phyloP scores from a whole-genome alignment of 92 coral and sea anemone species.

The Actinostola sp. region DNA sequence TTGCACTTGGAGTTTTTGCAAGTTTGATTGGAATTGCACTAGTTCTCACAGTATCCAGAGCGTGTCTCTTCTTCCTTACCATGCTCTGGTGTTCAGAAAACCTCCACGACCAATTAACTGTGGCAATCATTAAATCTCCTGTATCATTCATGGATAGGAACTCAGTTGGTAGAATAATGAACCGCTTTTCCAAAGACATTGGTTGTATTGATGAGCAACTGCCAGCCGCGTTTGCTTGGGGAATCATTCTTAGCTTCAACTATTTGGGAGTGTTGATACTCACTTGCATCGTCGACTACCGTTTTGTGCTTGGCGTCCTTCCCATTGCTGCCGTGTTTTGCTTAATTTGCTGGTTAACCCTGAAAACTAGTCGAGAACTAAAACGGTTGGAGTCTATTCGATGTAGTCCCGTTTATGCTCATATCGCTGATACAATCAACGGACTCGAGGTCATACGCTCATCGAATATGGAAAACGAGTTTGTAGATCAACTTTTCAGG shows the following conservation, averaged over 20 bases:
- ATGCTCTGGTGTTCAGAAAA: slow-evolving; percentile 37
- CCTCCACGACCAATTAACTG: slow-evolving; percentile 42
- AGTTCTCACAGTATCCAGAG: slow-evolving; percentile 21
- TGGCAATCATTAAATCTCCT: slow-evolving; percentile 43
- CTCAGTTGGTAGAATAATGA: slow-evolving; percentile 24
- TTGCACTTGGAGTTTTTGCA: slow-evolving; percentile 18
- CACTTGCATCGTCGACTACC: background rate
- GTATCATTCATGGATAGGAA: slow-evolving; percentile 40
- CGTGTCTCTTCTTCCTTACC: slow-evolving; percentile 23
- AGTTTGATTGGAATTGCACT: slow-evolving; percentile 33
- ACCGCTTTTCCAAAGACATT: slow-evolving; percentile 24
- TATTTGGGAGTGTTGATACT: background rate
- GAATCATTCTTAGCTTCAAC: background rate
- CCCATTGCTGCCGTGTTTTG: background rate
- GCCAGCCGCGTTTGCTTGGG: background rate
- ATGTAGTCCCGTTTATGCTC: slow-evolving; percentile 68
- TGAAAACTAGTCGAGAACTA: slow-evolving; percentile 62
- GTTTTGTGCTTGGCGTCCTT: background rate
- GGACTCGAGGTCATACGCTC: slow-evolving; percentile 59
- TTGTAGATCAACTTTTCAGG: slow-evolving; percentile 11
- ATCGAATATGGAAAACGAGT: slow-evolving; percentile 24
- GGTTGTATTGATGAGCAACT: slow-evolving; percentile 5
- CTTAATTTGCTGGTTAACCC: too few species aligned
- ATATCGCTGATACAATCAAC: slow-evolving; percentile 53
- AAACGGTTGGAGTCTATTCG: slow-evolving; percentile 63